phyloP scores from a whole-genome alignment of 1,140 invertebrate genomes.

The Atta texana region DNA sequence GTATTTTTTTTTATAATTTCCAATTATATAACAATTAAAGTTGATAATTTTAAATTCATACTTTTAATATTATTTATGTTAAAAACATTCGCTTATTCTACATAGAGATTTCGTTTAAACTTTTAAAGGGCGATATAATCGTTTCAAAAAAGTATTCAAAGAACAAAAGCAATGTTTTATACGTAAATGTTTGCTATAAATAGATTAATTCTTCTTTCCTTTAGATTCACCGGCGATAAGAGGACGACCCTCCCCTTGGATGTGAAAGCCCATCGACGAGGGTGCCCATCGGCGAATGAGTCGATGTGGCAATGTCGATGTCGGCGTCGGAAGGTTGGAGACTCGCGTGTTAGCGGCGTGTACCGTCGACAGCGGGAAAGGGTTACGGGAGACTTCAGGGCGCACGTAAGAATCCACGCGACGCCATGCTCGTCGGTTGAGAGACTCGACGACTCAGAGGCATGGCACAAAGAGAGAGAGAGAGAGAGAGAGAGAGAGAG shows the following conservation, averaged over 20 bases:
- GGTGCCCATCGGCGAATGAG: conserved; percentile 45
- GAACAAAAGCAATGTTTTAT: conserved; percentile 11
- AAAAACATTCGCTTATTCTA: neutral
- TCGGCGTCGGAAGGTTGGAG: conserved; percentile 39
- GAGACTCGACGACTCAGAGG: conserved; percentile 57
- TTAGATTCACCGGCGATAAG: conserved; percentile 37
- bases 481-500: conserved; percentile 22
- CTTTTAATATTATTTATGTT: neutral
- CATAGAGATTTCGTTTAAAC: neutral
- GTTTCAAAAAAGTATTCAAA: neutral
- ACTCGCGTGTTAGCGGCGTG: conserved; percentile 41
- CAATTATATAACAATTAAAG: conserved; percentile 23
- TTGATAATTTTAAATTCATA: neutral
- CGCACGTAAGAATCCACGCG: conserved; percentile 63
- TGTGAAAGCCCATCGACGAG: conserved; percentile 34
- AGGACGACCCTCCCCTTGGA: conserved; percentile 30
- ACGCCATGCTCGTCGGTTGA: conserved; percentile 53
- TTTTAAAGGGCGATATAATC: conserved; percentile 7
- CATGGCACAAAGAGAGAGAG: conserved; percentile 38
- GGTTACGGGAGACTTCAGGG: conserved; percentile 39
- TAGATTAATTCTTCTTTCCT: conserved; percentile 48
- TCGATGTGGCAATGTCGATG: conserved; percentile 53
- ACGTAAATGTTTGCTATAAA: conserved; percentile 42
- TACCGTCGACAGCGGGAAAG: conserved; percentile 50
- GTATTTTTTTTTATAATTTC: neutral